Evolutionary conservation across 2,888 invertebrate genomes (phyloP).

Genomic region (Dryocosmus kuriphilus): DNA sequence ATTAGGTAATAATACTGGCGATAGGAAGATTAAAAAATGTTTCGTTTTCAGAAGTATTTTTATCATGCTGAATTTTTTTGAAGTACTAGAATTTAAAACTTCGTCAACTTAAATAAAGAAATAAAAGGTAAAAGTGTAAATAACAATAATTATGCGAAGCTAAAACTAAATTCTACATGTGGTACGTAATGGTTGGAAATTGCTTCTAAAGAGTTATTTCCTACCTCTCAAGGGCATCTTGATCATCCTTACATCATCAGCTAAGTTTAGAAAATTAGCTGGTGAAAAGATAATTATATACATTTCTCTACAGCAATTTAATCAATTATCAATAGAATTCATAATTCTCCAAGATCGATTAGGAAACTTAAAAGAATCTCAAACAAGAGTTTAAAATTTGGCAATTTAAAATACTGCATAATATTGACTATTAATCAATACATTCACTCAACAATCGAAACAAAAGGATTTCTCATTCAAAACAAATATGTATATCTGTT

Average conservation of each 20-base stretch:
- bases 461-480: background rate
- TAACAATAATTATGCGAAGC: background rate
- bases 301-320: background rate
- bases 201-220: background rate
- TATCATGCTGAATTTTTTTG: background rate
- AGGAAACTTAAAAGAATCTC: background rate
- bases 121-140: background rate
- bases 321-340: background rate
- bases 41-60: background rate
- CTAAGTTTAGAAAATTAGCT: background rate
- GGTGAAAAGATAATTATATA: background rate
- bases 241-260: constrained; percentile 10
- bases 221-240: constrained; percentile 6
- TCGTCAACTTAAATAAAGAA: no score
- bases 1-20: background rate
- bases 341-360: background rate
- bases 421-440: background rate
- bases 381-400: constrained; percentile 3
- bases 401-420: constrained; percentile 14
- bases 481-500: background rate
- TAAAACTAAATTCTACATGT: background rate
- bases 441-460: background rate
- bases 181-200: background rate
- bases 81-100: background rate
- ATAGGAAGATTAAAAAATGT: background rate